A percentile compares a stretch with the other conserved stretches of the same genome.
Conservation (phyloP, 2,888 invertebrate species). For the Drosophila pegasa region DNA sequence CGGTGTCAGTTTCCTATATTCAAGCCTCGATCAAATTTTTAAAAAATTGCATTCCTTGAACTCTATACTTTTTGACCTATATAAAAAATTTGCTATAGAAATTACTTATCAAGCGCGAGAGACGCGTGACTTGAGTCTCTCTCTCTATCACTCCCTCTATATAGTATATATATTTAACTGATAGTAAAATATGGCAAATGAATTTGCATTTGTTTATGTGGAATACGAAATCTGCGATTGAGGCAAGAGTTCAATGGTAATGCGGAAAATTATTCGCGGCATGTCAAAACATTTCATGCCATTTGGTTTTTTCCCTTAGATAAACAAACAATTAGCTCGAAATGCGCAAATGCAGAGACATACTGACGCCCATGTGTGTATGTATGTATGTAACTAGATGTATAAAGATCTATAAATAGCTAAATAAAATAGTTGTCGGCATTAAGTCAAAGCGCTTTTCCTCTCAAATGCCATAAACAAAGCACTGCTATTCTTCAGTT, state of each 20-base stretch:
- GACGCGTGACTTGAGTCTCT: conserved; percentile 22
- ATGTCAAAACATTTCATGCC: conserved; percentile 71
- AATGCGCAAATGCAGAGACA: conserved; percentile 55
- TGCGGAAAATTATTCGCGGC: conserved; percentile 44
- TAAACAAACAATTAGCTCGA: conserved; percentile 71
- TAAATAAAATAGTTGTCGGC: conserved; percentile 45
- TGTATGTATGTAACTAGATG: conserved; percentile 11
- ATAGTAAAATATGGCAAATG: conserved; percentile 10
- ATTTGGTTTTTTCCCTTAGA: conserved; percentile 46
- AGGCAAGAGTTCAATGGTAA: conserved; percentile 63
- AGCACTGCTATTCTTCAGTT: conserved; percentile 41
- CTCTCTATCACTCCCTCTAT: too few species aligned
- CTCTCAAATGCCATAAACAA: conserved; percentile 31
- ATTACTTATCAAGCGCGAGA: conserved; percentile 43
- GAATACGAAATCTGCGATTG: neutral
- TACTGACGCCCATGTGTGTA: neutral
- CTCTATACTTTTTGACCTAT: conserved; percentile 45
- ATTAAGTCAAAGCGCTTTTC: conserved; percentile 46
- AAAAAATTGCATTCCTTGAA: conserved; percentile 53
- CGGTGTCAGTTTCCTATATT: conserved; percentile 57
- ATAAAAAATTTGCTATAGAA: conserved; percentile 38
- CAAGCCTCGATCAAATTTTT: conserved; percentile 30
- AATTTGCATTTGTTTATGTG: conserved; percentile 27
- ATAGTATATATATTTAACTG: conserved; percentile 13
- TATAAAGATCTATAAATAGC: conserved; percentile 38